Evolutionary conservation across 2,888 invertebrate species (phyloP), one percentile per base, ranked within the genome.

Genomic region (Electrophaes corylata): DNA sequence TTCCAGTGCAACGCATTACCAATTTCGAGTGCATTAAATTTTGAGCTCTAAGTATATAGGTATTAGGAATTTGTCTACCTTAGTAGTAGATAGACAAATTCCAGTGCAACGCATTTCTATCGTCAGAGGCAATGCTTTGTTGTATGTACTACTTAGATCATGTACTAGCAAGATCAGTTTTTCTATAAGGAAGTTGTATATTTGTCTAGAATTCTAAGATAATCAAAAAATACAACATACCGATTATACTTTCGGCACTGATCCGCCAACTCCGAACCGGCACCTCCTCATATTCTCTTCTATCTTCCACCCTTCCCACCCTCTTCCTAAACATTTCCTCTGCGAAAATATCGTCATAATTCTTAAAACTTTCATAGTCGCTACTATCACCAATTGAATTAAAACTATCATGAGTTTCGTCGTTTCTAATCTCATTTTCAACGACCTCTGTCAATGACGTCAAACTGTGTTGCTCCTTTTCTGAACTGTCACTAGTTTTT

Each of bases 351-450:
- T 90, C 92, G 0, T 93, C 93, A 41, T 59, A 54, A 18, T 94
- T 94, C 1, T 94, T 88, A 60, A 96, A 89, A 71, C 96, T 96
- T 72, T 94, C 93, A 59, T 87, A 84, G 40, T 85, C 96, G 74
- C 95, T 95, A 73, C 96, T 96, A 68, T 96, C 96, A 0, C 95
- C 95, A 23, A 94, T 64, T 31, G 82, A 81, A 41, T 76, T 69
- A 75, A 79, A 58, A 66, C 86, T 96, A 72, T 95, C 93, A 29
- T 83, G 81, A 58, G 90, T 88, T 61, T 85, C 86, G 12, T 70
- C 75, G 57, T 82, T 79, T 49, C 71, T 69, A 5, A 62, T 51
- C 20, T 64, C 66, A 5, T 45, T 55, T 11, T 80, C 77, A 0
- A 66, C 69, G 4, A 75, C 75, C 43, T 86, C 86, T 5, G 75